These are phyloP conservation scores for Tortrix viridana DNA, from an alignment of 2,888 invertebrate genomes.

Conservation along the genomic window DNA sequence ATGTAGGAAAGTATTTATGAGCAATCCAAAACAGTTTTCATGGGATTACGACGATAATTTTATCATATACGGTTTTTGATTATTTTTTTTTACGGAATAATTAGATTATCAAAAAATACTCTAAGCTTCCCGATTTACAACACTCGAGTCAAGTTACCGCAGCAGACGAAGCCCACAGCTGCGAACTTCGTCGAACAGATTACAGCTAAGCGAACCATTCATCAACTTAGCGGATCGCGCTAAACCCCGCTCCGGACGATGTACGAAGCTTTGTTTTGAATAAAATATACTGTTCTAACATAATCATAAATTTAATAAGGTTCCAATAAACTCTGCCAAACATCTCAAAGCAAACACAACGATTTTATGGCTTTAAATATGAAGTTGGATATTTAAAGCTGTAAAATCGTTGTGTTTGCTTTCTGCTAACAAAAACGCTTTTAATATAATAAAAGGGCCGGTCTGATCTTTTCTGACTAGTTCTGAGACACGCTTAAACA, in stretches of 20 bases:
- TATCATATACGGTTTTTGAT: no score
- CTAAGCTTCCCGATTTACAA: slow-evolving; percentile 14
- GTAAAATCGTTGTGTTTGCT: no score
- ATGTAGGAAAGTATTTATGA: no score
- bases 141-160: slow-evolving; percentile 16
- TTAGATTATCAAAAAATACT: slow-evolving; percentile 10
- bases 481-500: slow-evolving; percentile 21
- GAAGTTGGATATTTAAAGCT: no score
- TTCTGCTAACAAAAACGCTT: not conserved
- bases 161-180: slow-evolving; percentile 22
- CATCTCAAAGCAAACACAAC: no score
- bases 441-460: slow-evolving; percentile 1
- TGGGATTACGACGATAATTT: no score
- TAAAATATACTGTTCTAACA: not conserved
- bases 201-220: slow-evolving; percentile 28
- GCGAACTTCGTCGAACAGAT: slow-evolving; percentile 34
- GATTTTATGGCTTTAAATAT: no score
- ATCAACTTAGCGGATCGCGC: slow-evolving; percentile 26
- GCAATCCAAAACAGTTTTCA: no score
- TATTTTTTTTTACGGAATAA: no score
- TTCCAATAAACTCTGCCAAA: not conserved
- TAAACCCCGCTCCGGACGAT: slow-evolving; percentile 19
- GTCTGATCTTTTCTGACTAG: slow-evolving; percentile 1
- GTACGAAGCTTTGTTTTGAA: slow-evolving; percentile 4
- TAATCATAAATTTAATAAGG: no score